phyloP scores from a whole-genome alignment of 2,888 invertebrate species.

The Scaptomyza parva region DNA sequence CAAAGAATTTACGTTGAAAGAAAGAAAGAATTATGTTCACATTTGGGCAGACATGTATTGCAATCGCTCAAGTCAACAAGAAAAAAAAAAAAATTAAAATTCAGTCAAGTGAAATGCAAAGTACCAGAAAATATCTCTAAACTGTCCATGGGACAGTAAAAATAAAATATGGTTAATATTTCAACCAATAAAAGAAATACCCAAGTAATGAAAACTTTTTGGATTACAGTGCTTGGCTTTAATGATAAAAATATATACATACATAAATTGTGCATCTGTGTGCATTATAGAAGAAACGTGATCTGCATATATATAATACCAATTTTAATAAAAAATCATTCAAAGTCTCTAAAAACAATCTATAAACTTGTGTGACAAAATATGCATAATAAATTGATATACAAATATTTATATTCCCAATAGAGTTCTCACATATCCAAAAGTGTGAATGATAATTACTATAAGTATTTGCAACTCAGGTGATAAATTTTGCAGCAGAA shows the following conservation, averaged over 20 bases:
- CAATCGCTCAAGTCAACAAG: slow-evolving; percentile 40
- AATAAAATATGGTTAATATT: neutral
- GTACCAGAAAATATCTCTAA: slow-evolving; percentile 3
- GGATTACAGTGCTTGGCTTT: slow-evolving; percentile 13
- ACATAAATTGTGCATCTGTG: slow-evolving; percentile 16
- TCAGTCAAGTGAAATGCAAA: slow-evolving; percentile 56
- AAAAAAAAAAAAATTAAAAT: slow-evolving; percentile 40
- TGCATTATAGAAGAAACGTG: slow-evolving; percentile 20
- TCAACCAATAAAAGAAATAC: neutral
- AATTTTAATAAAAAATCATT: slow-evolving; percentile 9
- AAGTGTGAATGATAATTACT: slow-evolving; percentile 3
- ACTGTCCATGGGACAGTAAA: slow-evolving; percentile 2
- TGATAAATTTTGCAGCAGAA: slow-evolving; percentile 33
- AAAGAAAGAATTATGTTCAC: slow-evolving; percentile 54
- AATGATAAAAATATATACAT: slow-evolving; percentile 4
- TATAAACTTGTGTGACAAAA: slow-evolving; percentile 25
- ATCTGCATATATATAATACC: slow-evolving; percentile 24
- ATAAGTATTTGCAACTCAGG: slow-evolving; percentile 28
- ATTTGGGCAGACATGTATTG: slow-evolving; percentile 54
- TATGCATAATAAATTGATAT: slow-evolving; percentile 23
- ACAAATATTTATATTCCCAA: slow-evolving; percentile 19
- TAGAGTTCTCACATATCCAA: slow-evolving; percentile 29
- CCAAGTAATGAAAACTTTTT: neutral
- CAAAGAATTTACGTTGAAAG: slow-evolving; percentile 35
- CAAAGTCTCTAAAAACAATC: slow-evolving; percentile 3